A percentile compares a stretch with the other conserved stretches of the same genome.
phyloP scores from a whole-genome alignment of 1,140 invertebrate genomes.

The Vanessa atalanta region DNA sequence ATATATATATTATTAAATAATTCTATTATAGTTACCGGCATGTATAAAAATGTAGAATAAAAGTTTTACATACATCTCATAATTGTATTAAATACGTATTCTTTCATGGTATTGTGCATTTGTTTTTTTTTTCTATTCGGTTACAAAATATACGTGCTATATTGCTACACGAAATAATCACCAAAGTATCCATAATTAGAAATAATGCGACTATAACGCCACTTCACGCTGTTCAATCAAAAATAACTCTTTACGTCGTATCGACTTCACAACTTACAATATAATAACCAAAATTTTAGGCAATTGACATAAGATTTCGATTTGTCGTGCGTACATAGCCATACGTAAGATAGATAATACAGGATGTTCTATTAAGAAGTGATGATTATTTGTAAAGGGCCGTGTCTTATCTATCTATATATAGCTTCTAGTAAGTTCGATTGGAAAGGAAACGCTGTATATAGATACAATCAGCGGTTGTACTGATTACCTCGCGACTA shows the following conservation, averaged over 20 bases:
- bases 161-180: constrained; percentile 1
- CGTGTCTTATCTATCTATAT: neutral
- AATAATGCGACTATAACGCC: constrained; percentile 27
- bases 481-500: neutral
- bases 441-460: neutral
- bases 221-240: constrained; percentile 1
- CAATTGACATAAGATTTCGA: neutral
- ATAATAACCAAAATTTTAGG: neutral
- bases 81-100: constrained; percentile 36
- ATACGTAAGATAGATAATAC: too few species aligned
- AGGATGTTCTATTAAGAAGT: too few species aligned
- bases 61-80: constrained; percentile 7
- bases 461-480: neutral
- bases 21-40: constrained; percentile 20
- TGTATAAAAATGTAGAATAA: constrained; percentile 17
- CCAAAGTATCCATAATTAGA: neutral
- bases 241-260: neutral
- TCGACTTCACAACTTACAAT: constrained; percentile 3
- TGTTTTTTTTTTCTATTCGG: constrained; percentile 1
- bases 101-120: constrained; percentile 33
- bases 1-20: constrained; percentile 4
- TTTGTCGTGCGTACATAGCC: neutral
- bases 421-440: neutral
- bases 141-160: neutral
- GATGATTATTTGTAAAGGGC: too few species aligned